Base-by-base conservation (phyloP, 2,888 invertebrate species). In the Dynastes tityus region DNA sequence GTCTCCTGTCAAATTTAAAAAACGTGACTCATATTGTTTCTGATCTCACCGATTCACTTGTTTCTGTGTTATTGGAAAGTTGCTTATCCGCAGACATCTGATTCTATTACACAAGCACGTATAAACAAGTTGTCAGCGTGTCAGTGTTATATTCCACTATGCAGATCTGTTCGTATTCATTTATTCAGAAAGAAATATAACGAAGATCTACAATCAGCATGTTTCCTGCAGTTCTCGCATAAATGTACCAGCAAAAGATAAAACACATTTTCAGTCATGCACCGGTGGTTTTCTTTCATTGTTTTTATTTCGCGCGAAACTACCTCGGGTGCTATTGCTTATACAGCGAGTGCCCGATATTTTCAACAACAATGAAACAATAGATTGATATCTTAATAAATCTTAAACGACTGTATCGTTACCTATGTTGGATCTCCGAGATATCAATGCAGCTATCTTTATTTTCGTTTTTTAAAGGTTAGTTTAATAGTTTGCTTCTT, bases 141-240 rank as follows among this genome's bases (percentile, higher is more conserved):
- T 11, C 13, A 63, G n/a, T 32, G 11, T 27, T 29, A 13, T 63
- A 9, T 27, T 61, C 22, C 16, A 61, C 13, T 29, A 29, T 63
- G 29, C 32, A 13, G 63, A n/a, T 63, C 6, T 32, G 8, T 63
- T 61, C 16, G 63, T 11, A 29, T 32, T 63, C 32, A 29, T 8
- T 29, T 63, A 63, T 22, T 9, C 58, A n/a, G n/a, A 37, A 63
- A 32, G 29, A 32, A 76, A 64, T 74, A 79, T 68, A 79, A 79
- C 78, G 71, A 77, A 79, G 80, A 80, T 53, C 16, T 53, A 53
- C 16, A 53, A 83, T 83, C 84, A 79, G 79, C 79, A 79, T 78
- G 78, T 82, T 84, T 84, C 83, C 84, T 84, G 83, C 81, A 77
- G 78, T 70, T 70, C 51, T 70, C 51, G 9, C n/a, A 51, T 70